These are phyloP conservation scores for Amphiura filiformis DNA, from an alignment of 35 echinoderm and acorn worm genomes.

Conservation along the genomic window DNA sequence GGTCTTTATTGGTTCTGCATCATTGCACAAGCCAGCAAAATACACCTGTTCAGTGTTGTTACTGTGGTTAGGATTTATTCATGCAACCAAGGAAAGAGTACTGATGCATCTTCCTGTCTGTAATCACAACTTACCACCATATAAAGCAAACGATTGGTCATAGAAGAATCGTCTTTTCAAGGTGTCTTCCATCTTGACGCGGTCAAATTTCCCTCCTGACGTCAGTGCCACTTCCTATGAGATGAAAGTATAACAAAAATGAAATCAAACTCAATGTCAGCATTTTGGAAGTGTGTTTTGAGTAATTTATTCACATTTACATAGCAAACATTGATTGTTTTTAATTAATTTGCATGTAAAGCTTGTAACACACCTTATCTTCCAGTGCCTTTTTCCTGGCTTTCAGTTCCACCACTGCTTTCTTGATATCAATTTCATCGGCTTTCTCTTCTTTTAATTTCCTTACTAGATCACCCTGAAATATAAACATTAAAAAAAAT, in stretches of 20 bases:
- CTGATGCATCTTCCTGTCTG: no score
- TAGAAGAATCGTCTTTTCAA: slow-evolving; percentile 97
- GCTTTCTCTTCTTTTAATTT: slow-evolving; percentile 81
- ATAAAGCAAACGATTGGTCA: slow-evolving; percentile 97
- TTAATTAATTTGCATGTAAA: neutral
- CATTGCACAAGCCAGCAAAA: no score
- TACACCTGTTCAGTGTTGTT: no score
- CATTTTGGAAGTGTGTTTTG: neutral
- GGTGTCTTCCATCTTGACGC: slow-evolving; percentile 90
- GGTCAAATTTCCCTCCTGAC: slow-evolving; percentile 68
- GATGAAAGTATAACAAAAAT: neutral
- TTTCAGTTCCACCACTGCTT: slow-evolving; percentile 92
- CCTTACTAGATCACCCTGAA: slow-evolving; percentile 91
- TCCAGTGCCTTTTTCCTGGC: slow-evolving; percentile 91
- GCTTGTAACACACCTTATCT: slow-evolving; percentile 73
- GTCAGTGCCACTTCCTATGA: slow-evolving; percentile 82
- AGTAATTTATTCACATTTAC: neutral
- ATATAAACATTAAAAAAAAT: neutral
- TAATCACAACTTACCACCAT: no score
- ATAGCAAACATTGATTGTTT: no score
- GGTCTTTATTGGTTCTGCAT: no score
- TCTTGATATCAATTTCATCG: slow-evolving; percentile 85
- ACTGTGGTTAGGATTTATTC: no score
- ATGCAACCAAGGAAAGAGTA: no score
- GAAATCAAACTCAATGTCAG: neutral